A percentile compares a stretch with the other conserved stretches of the same genome.
These are phyloP conservation scores for Lasius fuliginosus DNA, from an alignment of 2,888 invertebrate genomes.

Conservation along the genomic window DNA sequence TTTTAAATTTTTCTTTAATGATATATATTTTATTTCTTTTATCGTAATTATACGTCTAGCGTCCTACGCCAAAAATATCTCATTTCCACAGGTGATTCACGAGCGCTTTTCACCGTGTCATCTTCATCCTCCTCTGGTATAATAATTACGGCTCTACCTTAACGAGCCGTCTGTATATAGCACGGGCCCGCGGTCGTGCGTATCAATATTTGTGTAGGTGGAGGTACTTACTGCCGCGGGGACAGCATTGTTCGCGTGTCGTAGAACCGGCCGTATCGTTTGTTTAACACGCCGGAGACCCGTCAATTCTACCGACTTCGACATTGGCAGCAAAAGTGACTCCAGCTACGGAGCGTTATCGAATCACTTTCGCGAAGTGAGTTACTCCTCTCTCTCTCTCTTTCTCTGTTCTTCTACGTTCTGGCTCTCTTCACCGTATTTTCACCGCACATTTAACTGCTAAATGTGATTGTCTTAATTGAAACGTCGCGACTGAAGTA, in stretches of 20 bases:
- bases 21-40: not conserved
- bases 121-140: conserved; percentile 23
- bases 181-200: conserved; percentile 62
- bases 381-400: conserved; percentile 8
- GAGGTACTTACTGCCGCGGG: conserved; percentile 64
- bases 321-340: conserved; percentile 52
- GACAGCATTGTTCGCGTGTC: conserved; percentile 63
- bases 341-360: conserved; percentile 35
- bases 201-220: conserved; percentile 75
- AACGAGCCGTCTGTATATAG: conserved; percentile 64
- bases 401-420: not conserved
- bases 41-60: not conserved
- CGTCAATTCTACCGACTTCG: conserved; percentile 43
- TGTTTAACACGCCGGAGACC: conserved; percentile 39
- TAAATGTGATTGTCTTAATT: conserved; percentile 36
- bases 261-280: conserved; percentile 54
- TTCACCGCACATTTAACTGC: conserved; percentile 37
- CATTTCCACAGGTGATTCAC: not conserved
- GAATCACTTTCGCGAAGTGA: conserved; percentile 54
- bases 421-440: conserved; percentile 31
- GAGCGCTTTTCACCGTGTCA: conserved; percentile 9
- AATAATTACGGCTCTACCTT: conserved; percentile 53
- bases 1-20: not conserved
- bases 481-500: conserved; percentile 35
- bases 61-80: not conserved